Evolutionary conservation across 2,113 vertebrate species (phyloP).

Genomic region (Zosterops pallidus): DNA sequence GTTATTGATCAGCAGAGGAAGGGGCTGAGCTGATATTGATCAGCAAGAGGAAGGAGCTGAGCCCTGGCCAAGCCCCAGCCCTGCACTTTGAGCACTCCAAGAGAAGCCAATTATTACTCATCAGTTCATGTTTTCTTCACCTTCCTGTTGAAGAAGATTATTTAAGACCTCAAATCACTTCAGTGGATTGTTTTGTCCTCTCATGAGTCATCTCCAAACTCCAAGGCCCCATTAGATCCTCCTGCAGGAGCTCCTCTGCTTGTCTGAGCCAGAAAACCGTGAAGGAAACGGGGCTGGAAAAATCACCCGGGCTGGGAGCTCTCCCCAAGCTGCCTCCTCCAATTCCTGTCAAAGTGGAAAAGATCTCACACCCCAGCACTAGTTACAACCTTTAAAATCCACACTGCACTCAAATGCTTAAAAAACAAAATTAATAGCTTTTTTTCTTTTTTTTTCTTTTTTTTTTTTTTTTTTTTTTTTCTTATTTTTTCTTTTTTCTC

Average conservation of each 20-base stretch:
- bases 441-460: no score
- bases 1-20: slow-evolving; percentile 8
- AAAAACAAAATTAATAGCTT: no score
- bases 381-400: background rate
- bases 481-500: no score
- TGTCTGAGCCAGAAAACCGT: background rate
- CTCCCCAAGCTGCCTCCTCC: background rate
- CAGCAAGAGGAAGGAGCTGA: background rate
- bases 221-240: slow-evolving; percentile 23
- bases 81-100: slow-evolving; percentile 11
- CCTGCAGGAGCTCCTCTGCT: slow-evolving; percentile 27
- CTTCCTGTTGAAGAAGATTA: slow-evolving; percentile 58
- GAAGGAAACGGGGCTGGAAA: background rate
- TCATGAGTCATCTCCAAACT: slow-evolving; percentile 50
- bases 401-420: background rate
- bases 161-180: slow-evolving; percentile 61
- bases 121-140: slow-evolving; percentile 65
- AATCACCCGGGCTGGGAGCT: background rate
- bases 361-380: background rate
- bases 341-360: background rate
- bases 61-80: background rate
- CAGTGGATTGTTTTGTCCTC: slow-evolving; percentile 57
- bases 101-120: slow-evolving; percentile 54
- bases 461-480: no score
- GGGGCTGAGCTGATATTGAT: background rate